Base-by-base conservation (phyloP, 2,888 invertebrate genomes). In the Noctua pronuba region DNA sequence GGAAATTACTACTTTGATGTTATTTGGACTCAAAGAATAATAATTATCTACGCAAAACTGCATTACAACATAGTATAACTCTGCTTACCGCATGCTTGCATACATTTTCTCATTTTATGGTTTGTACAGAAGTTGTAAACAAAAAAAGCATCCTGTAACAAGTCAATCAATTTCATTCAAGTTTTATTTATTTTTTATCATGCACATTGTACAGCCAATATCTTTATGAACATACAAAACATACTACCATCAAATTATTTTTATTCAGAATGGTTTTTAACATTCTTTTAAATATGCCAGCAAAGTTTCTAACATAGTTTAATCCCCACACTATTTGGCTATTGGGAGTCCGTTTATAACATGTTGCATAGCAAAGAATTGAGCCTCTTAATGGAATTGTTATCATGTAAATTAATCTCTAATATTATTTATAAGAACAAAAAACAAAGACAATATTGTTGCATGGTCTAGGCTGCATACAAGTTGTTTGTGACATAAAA, bases 131-230 rank as follows among this genome's bases (percentile, higher is more conserved):
- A n/a, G n/a, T 74, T 55, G 44, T 35, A 55, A 65, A 13, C 24
- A 64, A 64, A 7, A n/a, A 64, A 1, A 65, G 18, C 13, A 7
- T 31, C 41, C 67, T 76, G 77, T 16, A 76, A 77, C 67, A 76
- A 77, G 55, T 46, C 44, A 31, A 16, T 1, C 28, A 31, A 10
- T 18, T 71, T 62, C 24, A 71, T 60, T 71, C 24, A 35, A 62
- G 21, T 62, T 1, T 21, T 35, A 2, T 18, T 35, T 24, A 52
- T 52, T 24, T 52, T 21, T 24, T 24, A 52, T 52, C 52, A 52
- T 24, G 24, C 24, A 24, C 24, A 10, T 52, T 24, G 24, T 24
- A 24, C 3, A 28, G 21, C 5, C 66, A 28, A 44, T 11, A 44
- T 21, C 28, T 28, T 28, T 67, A 44, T 21, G 28, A 46, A 24